Evolutionary conservation across 35 echinoderm and acorn worm species (phyloP).

Genomic region (Lytechinus variegatus): DNA sequence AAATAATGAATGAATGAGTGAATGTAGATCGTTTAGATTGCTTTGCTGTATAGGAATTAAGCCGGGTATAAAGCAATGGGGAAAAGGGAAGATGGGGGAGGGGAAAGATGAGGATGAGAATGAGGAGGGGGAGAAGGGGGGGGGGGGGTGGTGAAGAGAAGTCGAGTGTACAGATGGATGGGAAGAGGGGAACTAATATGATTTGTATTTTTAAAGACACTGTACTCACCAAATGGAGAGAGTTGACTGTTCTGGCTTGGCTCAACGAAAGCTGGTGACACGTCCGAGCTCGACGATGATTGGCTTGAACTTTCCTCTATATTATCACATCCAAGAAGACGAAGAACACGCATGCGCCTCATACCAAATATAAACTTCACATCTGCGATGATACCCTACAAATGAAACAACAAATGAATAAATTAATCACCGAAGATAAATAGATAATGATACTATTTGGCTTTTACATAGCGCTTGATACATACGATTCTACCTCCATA

Average conservation of each 20-base stretch:
- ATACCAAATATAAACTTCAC: slow-evolving; percentile 28
- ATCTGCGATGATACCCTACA: slow-evolving; percentile 26
- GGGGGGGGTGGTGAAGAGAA: no score
- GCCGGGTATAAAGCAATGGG: no score
- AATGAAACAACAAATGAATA: not conserved
- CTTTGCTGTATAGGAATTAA: not conserved
- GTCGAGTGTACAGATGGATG: no score
- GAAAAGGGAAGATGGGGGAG: no score
- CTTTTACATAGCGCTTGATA: no score
- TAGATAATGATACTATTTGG: no score
- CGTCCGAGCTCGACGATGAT: slow-evolving; percentile 6
- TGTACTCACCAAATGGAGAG: slow-evolving; percentile 5
- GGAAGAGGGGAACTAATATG: no score
- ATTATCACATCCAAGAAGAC: not conserved
- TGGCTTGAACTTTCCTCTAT: slow-evolving; percentile 34
- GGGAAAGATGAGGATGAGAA: no score
- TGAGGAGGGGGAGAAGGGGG: no score
- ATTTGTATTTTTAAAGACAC: not conserved
- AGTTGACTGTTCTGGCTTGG: slow-evolving; percentile 25
- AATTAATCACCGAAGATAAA: no score
- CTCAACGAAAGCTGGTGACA: not conserved
- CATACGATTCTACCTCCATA: no score
- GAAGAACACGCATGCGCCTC: not conserved
- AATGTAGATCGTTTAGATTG: not conserved
- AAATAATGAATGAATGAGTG: no score